Percentiles rank a stretch among this genome's conserved stretches.
These are phyloP conservation scores for Drosophila truncata DNA, from an alignment of 1,140 invertebrate species.

Conservation along the genomic window DNA sequence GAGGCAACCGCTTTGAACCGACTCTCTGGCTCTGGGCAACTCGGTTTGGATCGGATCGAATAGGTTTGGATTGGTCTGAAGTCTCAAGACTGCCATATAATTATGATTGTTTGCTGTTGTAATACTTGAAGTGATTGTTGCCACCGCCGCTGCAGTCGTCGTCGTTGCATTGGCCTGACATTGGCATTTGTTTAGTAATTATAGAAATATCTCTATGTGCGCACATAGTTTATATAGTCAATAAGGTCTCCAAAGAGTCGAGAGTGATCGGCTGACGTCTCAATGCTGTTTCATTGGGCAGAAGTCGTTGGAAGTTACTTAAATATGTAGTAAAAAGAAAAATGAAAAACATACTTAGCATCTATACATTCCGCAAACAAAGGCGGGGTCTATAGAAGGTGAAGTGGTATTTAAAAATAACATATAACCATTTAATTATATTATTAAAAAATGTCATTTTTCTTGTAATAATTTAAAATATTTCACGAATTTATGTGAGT, in stretches of 20 bases:
- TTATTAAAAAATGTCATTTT: no score
- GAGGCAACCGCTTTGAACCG: slow-evolving; percentile 51
- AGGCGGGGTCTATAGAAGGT: slow-evolving; percentile 25
- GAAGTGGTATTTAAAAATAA: slow-evolving; percentile 7
- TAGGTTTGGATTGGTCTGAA: slow-evolving; percentile 13
- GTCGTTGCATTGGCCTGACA: slow-evolving; percentile 61
- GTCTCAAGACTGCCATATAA: slow-evolving; percentile 60
- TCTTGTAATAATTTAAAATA: background rate
- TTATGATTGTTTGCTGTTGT: slow-evolving; percentile 66
- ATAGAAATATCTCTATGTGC: slow-evolving; percentile 65
- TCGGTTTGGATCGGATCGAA: background rate
- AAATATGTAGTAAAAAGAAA: slow-evolving; percentile 27
- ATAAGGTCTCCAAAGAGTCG: slow-evolving; percentile 56
- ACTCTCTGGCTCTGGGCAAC: slow-evolving; percentile 37
- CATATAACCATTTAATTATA: background rate
- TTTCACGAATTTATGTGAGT: background rate
- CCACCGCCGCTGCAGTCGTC: slow-evolving; percentile 12
- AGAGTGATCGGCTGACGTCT: slow-evolving; percentile 62
- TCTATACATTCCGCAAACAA: slow-evolving; percentile 27
- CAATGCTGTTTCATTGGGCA: slow-evolving; percentile 61
- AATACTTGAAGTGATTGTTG: slow-evolving; percentile 50
- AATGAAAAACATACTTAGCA: slow-evolving; percentile 37
- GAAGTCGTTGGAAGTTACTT: slow-evolving; percentile 18
- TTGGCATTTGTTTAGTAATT: slow-evolving; percentile 77
- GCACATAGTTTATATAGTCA: slow-evolving; percentile 60